These are phyloP conservation scores for Margarornis squamiger DNA, from an alignment of 2,797 vertebrate species.

Conservation along the genomic window DNA sequence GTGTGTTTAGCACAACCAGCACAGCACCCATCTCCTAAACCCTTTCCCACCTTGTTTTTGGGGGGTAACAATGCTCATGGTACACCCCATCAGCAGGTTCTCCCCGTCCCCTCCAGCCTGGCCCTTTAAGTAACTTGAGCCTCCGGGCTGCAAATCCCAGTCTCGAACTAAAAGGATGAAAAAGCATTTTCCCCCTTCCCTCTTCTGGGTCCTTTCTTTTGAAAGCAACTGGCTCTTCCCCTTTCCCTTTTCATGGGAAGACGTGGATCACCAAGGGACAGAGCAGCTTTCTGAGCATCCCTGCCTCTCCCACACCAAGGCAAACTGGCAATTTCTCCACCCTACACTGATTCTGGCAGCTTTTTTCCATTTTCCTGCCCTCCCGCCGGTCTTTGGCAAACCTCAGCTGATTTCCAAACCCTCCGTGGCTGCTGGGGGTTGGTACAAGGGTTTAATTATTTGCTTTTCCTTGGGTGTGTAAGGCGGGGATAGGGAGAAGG, in stretches of 20 bases:
- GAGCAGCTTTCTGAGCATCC: neutral
- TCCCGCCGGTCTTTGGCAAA: neutral
- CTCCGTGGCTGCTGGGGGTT: neutral
- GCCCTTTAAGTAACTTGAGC: slow-evolving; percentile 37
- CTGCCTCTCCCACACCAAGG: neutral
- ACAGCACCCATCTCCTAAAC: neutral
- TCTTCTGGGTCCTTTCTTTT: neutral
- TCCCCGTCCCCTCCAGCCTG: neutral
- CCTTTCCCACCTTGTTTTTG: fast-evolving
- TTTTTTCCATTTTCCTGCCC: neutral
- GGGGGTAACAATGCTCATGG: fast-evolving
- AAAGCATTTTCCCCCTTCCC: neutral
- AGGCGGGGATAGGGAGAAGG: slow-evolving; percentile 1
- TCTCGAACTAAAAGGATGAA: neutral
- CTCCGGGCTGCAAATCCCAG: neutral
- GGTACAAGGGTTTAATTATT: slow-evolving; percentile 58
- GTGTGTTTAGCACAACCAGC: neutral
- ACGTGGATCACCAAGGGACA: neutral
- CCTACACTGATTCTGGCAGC: neutral
- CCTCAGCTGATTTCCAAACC: slow-evolving; percentile 24
- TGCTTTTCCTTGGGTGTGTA: neutral
- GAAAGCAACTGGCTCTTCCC: neutral
- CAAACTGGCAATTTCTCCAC: neutral
- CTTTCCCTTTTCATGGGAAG: neutral
- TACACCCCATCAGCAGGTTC: fast-evolving